phyloP scores from a whole-genome alignment of 2,113 vertebrate species.

The Halichoeres trimaculatus region DNA sequence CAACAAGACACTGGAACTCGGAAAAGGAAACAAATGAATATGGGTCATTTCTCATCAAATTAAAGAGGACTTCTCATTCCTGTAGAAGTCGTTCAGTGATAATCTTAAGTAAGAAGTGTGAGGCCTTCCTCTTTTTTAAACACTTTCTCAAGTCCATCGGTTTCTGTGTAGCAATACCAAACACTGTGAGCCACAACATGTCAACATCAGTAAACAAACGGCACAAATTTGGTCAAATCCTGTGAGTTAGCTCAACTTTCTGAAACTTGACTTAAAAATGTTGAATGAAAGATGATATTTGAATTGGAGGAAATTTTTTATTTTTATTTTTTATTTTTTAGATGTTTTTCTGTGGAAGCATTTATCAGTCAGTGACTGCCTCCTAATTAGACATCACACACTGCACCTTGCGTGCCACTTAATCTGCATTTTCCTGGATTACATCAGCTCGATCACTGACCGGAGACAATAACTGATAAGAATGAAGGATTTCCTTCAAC shows the following conservation, averaged over 20 bases:
- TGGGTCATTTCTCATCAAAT: too few species aligned
- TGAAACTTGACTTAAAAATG: too few species aligned
- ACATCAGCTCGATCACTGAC: background rate
- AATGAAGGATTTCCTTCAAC: constrained; percentile 1
- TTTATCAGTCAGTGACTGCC: too few species aligned
- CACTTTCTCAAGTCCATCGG: constrained; percentile 14
- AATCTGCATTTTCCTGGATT: background rate
- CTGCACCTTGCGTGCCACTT: background rate
- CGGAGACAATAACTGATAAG: constrained; percentile 17
- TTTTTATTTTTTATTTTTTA: background rate
- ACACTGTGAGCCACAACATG: background rate
- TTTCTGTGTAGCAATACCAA: constrained; percentile 18
- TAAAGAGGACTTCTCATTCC: background rate
- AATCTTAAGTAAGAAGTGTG: background rate
- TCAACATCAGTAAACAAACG: constrained; percentile 17
- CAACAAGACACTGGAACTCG: background rate
- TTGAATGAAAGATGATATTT: too few species aligned
- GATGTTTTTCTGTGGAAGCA: background rate
- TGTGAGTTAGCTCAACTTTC: too few species aligned
- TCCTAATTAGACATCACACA: background rate
- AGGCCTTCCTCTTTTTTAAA: constrained; percentile 20
- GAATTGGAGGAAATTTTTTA: too few species aligned
- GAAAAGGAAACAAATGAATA: background rate
- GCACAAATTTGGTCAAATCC: background rate
- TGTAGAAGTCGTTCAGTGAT: too few species aligned